Conservation (phyloP, 2,888 invertebrate species). For the Hedychridium roseum region DNA sequence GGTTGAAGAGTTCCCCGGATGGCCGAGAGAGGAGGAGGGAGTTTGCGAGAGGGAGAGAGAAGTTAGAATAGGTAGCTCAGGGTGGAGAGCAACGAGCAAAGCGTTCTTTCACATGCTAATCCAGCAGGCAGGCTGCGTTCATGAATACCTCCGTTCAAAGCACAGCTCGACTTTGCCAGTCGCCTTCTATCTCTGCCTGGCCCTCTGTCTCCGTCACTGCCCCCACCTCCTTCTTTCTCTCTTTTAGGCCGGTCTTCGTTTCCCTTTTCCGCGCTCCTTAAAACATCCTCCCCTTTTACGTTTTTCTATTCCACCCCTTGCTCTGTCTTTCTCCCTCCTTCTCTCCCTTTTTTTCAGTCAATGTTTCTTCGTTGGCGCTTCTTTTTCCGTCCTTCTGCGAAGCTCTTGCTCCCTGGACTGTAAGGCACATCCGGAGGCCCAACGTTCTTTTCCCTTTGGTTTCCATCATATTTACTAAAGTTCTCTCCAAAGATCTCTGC, state of each 20-base stretch:
- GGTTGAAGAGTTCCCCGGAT: constrained; percentile 19
- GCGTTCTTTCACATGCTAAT: constrained; percentile 63
- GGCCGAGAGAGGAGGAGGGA: constrained; percentile 18
- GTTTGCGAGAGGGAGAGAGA: constrained; percentile 5
- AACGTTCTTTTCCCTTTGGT: no score
- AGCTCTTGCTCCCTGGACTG: no score
- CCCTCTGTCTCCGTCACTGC: neutral
- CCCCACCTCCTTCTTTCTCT: constrained; percentile 13
- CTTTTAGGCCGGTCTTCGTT: no score
- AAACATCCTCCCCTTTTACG: constrained; percentile 4
- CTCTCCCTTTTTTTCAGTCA: neutral
- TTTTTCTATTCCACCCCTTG: constrained; percentile 5
- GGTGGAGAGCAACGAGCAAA: constrained; percentile 53
- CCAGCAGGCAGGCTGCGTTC: constrained; percentile 53
- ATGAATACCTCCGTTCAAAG: constrained; percentile 62
- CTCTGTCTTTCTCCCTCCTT: constrained; percentile 1
- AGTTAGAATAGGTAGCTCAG: constrained; percentile 23
- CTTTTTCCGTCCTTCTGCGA: neutral
- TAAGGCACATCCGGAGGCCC: no score
- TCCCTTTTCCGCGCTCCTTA: neutral
- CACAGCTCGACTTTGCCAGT: constrained; percentile 21
- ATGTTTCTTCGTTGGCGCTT: constrained; percentile 1
- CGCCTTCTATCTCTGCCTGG: constrained; percentile 25
- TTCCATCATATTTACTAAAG: no score
- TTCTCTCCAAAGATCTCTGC: no score